phyloP scores from a whole-genome alignment of 2,113 vertebrate genomes.

The Thalassoma bifasciatum region DNA sequence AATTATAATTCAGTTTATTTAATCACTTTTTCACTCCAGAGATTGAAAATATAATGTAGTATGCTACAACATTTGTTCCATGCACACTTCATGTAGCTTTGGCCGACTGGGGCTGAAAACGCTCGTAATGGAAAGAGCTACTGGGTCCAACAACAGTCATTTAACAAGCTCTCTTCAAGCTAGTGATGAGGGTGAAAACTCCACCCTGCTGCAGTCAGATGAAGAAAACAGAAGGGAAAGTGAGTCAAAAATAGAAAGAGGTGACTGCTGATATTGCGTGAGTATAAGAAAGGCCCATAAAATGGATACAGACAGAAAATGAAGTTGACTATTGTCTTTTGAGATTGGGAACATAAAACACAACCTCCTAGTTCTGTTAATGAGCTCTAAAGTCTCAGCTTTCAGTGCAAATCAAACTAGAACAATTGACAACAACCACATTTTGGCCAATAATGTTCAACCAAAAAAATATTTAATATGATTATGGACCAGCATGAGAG shows the following conservation, averaged over 20 bases:
- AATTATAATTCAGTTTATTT: neutral
- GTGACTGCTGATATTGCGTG: conserved; percentile 11
- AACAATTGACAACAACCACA: conserved; percentile 13
- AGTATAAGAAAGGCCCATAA: neutral
- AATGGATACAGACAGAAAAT: neutral
- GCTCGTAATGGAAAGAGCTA: conserved; percentile 71
- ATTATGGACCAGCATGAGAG: no score
- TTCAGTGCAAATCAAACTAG: conserved; percentile 35
- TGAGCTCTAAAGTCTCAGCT: conserved; percentile 5
- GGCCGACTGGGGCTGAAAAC: conserved; percentile 40
- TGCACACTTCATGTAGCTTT: conserved; percentile 10
- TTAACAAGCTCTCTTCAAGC: conserved; percentile 59
- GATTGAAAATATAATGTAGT: neutral
- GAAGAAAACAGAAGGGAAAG: conserved; percentile 59
- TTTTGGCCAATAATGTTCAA: no score
- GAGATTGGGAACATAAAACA: neutral
- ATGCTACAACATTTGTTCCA: neutral
- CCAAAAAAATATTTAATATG: no score
- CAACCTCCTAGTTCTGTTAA: neutral
- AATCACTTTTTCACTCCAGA: neutral
- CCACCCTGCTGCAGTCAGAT: conserved; percentile 67
- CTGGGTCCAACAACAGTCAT: conserved; percentile 55
- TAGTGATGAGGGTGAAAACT: conserved; percentile 46
- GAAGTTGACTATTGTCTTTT: neutral
- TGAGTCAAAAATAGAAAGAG: conserved; percentile 20